Evolutionary conservation across 2,888 invertebrate species (phyloP), one percentile per base, ranked within the genome.

Genomic region (Metellina segmentata): DNA sequence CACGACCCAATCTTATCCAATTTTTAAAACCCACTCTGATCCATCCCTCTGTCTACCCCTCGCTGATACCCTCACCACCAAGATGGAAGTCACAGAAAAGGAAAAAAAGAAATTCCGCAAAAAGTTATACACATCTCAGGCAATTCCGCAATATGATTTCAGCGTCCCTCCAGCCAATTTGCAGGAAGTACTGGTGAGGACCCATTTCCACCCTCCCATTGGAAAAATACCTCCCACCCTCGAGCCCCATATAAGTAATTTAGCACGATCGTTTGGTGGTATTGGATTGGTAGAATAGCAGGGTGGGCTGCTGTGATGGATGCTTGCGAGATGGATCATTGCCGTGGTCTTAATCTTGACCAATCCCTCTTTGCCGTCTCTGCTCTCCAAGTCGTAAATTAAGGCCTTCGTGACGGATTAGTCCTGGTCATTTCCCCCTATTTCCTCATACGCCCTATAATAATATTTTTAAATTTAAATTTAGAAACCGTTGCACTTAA

Each of bases 191-290:
- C 16, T 53, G 7, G 16, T 49, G 69, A 77, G 16, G 53, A 16
- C 16, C 34, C 13, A 16, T 61, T 13, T 9, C 81, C 74, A 71
- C 51, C 71, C 53, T 13, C 53, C 34, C 78, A 70, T 86, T 74
- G 82, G 51, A 77, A 78, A 89, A 78, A 78, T 75, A 20, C 82
- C 83, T 49, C 83, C 83, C 78, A 70, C 78, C 89, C 89, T 77
- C 34, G 87, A 87, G 78, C 51, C 83, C 89, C 75, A 89, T 83
- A 89, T 89, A 89, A 89, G 89, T 89, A 89, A 89, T 89, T 89
- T 89, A 77, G 83, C 53, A 52, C 71, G 83, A 83, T 83, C 89
- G 89, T 89, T 89, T 89, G 78, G 48, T 34, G 89, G 83, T 89
- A 83, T 89, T 89, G 82, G 82, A 83, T 82, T 82, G 83, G 20